Percentiles rank a stretch among this genome's conserved stretches.
phyloP scores from a whole-genome alignment of 2,888 invertebrate genomes.

The Sinopyrophorus schimmeli region DNA sequence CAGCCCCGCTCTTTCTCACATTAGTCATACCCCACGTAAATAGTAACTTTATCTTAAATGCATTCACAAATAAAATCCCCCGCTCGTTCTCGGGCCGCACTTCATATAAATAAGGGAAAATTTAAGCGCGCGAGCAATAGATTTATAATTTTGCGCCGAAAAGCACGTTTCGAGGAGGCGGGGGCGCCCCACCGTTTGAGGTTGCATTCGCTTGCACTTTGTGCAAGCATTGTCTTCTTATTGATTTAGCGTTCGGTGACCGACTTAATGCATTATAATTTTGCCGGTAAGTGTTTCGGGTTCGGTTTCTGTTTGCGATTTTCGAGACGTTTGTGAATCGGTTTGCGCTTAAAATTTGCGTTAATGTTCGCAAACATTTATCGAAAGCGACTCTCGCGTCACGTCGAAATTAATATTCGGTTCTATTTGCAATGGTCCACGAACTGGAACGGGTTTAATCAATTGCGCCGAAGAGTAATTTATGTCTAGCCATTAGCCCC shows the following conservation, averaged over 20 bases:
- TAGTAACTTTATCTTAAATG: slow-evolving; percentile 51
- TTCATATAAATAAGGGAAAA: slow-evolving; percentile 4
- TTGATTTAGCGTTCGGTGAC: slow-evolving; percentile 39
- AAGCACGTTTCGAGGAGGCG: neutral
- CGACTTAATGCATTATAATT: slow-evolving; percentile 43
- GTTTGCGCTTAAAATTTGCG: too few relatives aligned
- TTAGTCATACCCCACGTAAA: slow-evolving; percentile 52
- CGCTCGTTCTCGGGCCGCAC: neutral
- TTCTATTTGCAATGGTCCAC: too few relatives aligned
- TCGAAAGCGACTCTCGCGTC: too few relatives aligned
- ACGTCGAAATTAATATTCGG: too few relatives aligned
- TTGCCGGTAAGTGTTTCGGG: slow-evolving; percentile 38
- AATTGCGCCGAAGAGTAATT: too few relatives aligned
- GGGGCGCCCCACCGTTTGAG: neutral
- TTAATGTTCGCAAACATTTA: too few relatives aligned
- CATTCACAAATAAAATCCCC: slow-evolving; percentile 46
- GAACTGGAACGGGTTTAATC: too few relatives aligned
- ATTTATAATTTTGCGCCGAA: slow-evolving; percentile 4
- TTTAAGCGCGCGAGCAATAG: neutral
- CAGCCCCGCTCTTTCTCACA: slow-evolving; percentile 43
- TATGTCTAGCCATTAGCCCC: too few relatives aligned
- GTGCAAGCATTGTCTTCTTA: slow-evolving; percentile 20
- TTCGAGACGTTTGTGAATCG: slow-evolving; percentile 16
- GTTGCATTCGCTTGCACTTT: neutral
- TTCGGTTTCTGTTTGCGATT: slow-evolving; percentile 40